A percentile compares a stretch with the other conserved stretches of the same genome.
phyloP scores from a whole-genome alignment of 2,888 invertebrate species.

The Bimastos eiseni region DNA sequence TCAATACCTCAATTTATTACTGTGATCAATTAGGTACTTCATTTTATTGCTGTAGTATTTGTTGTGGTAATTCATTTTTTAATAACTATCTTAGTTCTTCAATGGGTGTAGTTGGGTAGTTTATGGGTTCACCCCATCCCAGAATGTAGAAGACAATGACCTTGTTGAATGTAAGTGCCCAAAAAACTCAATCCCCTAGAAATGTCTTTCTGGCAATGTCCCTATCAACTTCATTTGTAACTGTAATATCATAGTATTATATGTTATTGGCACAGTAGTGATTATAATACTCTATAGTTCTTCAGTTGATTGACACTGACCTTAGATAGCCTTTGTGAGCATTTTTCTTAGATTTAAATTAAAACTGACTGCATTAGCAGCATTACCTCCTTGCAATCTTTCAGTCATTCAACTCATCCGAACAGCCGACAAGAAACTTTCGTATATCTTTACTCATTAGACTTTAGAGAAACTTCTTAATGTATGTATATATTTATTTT shows the following conservation, averaged over 20 bases:
- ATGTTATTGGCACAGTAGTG: no score
- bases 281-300: no score
- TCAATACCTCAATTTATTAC: background rate
- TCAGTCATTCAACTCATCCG: background rate
- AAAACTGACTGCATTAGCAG: background rate
- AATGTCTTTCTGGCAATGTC: no score
- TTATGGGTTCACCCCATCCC: no score
- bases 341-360: background rate
- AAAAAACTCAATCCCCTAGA: no score
- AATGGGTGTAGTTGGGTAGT: no score
- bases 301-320: background rate
- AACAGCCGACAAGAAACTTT: background rate
- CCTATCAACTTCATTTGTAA: no score
- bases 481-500: background rate
- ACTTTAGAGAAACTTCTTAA: background rate
- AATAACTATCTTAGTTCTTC: no score
- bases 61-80: no score
- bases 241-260: no score
- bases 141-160: no score
- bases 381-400: background rate
- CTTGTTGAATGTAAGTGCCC: no score
- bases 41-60: background rate
- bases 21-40: background rate
- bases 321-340: background rate
- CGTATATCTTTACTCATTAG: background rate